Evolutionary conservation across 2,113 vertebrate genomes (phyloP).

Genomic region (Coturnix japonica): DNA sequence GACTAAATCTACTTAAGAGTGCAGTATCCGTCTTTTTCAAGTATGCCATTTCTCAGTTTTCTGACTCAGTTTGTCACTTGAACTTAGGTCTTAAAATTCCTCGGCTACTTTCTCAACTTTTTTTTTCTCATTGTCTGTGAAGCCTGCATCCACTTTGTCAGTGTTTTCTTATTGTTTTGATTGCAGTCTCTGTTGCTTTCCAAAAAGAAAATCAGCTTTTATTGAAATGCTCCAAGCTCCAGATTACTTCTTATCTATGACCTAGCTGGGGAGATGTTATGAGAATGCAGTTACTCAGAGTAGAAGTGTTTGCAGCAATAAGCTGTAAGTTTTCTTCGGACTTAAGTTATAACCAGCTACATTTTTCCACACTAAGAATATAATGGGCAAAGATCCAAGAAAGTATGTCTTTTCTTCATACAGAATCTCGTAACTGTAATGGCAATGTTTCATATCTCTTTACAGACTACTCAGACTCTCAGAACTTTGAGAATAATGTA

Average conservation of each 20-base stretch:
- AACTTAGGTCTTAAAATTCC: background rate
- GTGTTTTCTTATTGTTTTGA: background rate
- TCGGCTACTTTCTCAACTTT: too few species aligned
- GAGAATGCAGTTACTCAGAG: background rate
- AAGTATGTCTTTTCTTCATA: background rate
- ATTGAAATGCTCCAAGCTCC: background rate
- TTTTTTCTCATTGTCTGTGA: background rate
- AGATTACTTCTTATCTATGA: background rate
- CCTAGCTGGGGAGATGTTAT: background rate
- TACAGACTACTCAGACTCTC: slow-evolving; percentile 14
- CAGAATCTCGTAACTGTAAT: background rate
- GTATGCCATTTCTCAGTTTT: background rate
- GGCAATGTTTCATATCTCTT: background rate
- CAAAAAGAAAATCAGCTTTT: background rate
- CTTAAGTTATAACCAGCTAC: background rate
- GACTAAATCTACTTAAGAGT: background rate
- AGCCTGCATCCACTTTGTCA: background rate
- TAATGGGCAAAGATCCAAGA: background rate
- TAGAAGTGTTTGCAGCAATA: background rate
- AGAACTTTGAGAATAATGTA: slow-evolving; percentile 21
- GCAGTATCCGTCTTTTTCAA: background rate
- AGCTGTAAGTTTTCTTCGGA: slow-evolving; percentile 10
- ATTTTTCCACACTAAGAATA: slow-evolving; percentile 20
- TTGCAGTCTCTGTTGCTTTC: background rate
- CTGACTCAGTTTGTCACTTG: background rate